Base-by-base conservation (phyloP, 2,888 invertebrate species). In the Acrobeloides nanus region DNA sequence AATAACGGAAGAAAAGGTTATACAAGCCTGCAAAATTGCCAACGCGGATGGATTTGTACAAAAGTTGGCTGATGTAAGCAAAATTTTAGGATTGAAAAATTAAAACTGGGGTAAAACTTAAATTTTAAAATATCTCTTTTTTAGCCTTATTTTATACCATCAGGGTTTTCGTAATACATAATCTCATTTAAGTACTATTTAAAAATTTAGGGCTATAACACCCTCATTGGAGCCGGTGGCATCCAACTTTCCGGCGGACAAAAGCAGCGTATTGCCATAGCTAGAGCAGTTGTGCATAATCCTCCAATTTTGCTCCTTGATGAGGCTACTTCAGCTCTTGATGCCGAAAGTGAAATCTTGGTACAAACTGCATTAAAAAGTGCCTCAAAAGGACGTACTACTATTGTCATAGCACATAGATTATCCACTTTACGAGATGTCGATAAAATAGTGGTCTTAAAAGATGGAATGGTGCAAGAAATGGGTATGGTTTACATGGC, bases 371-470 rank as follows among this genome's bases (percentile, higher is more conserved):
- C 55, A 1, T 34, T 60, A 17, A 43, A 51, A 29, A 43, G 43
- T 18, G 60, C 60, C 4, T 42, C 48, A 12, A 34, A 34, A 17
- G 56, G 59, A 12, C 31, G 59, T 20, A 60, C 60, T n/a, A 51
- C 56, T n/a, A 51, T 60, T 27, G 49, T 53, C 20, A 61, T 60
- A 24, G 60, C 60, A 1, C 60, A 60, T 40, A 25, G 57, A 15
- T 41, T 68, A 20, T 68, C 68, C 0, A 68, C 68, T 7, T 56
- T 68, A 24, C 42, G 61, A n/a, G 61, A 68, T 31, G 67, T 62
- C 12, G 57, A 67, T 38, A 63, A 63, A 43, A 68, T 68, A 44
- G 63, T 68, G 3, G 61, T 62, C 35, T 59, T 68, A 32, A 64
- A 68, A 21, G 59, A 63, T 20, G 55, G 59, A 33, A 32, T 34